Base-by-base conservation (phyloP, 2,888 invertebrate genomes). In the Lithophane socia region DNA sequence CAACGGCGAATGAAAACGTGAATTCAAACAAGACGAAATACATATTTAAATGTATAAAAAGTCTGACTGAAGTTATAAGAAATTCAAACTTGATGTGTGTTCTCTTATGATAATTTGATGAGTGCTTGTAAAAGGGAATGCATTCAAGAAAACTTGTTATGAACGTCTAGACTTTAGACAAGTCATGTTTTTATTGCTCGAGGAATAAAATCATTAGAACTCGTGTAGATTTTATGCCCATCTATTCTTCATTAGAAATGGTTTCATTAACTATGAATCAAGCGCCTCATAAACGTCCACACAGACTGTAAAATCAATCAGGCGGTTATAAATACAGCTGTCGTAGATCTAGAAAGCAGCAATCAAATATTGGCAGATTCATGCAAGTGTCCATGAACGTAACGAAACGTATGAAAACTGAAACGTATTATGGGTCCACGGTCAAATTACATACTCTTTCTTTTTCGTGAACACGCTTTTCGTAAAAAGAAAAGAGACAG, bases 201-300 rank as follows among this genome's bases (percentile, higher is more conserved):
- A 61, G 21, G 60, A 78, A 77, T 80, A 76, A 77, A 75, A 69
- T 58, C 69, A 77, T 72, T 78, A 58, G 7, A 75, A 75, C 49
- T 37, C 21, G 64, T 66, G n/a, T 47, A 69, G 63, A 71, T 66
- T 77, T 49, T 56, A 74, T 64, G 64, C 9, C 76, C 60, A 78
- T 72, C 68, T 65, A 74, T 86, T 77, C 70, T 77, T 77, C 71
- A 83, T 84, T 73, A 82, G 47, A 81, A 86, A 82, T 63, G 71
- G 76, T 79, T 75, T 71, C 69, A 84, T 84, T 79, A 79, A 47
- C 77, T 75, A 88, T 88, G 79, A 88, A 88, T 82, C 81, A 85
- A 79, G 21, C 61, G 37, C 74, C 71, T 70, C 68, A 69, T 82
- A 85, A 83, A 88, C 49, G 78, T 80, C 85, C 42, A 58, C 49